These are phyloP conservation scores for Drosophila hamatofila DNA, from an alignment of 2,888 invertebrate genomes.

Conservation along the genomic window DNA sequence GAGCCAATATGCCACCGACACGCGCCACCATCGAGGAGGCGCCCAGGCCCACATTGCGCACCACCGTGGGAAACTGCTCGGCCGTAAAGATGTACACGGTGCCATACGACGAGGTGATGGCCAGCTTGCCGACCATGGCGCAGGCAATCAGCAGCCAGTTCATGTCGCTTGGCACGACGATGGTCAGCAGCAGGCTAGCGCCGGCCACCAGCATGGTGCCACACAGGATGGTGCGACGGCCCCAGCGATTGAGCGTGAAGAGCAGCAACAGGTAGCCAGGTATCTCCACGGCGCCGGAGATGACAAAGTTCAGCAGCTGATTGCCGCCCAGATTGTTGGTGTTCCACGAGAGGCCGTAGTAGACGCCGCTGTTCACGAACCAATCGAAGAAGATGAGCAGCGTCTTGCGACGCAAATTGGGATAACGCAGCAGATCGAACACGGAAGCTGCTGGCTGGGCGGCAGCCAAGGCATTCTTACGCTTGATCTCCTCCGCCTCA, in stretches of 20 bases:
- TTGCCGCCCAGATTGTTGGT: slow-evolving; percentile 91
- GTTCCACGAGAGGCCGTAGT: slow-evolving; percentile 92
- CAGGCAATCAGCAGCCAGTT: slow-evolving; percentile 88
- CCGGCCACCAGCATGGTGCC: slow-evolving; percentile 90
- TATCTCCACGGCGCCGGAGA: slow-evolving; percentile 91
- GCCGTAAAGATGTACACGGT: slow-evolving; percentile 91
- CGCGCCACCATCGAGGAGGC: slow-evolving; percentile 94
- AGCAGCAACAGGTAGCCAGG: slow-evolving; percentile 89
- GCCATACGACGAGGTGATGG: slow-evolving; percentile 91
- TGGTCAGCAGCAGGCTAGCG: slow-evolving; percentile 87
- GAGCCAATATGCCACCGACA: slow-evolving; percentile 89
- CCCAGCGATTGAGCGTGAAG: slow-evolving; percentile 90
- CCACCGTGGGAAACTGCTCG: slow-evolving; percentile 91
- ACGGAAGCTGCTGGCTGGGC: slow-evolving; percentile 85
- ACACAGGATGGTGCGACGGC: slow-evolving; percentile 89
- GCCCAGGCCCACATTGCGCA: slow-evolving; percentile 94
- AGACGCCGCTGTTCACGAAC: slow-evolving; percentile 92
- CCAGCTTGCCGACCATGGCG: slow-evolving; percentile 90
- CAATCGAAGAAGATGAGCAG: slow-evolving; percentile 90
- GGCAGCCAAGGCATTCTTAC: slow-evolving; percentile 74
- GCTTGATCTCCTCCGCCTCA: slow-evolving; percentile 84
- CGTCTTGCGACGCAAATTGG: slow-evolving; percentile 88
- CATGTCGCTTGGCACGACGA: slow-evolving; percentile 87
- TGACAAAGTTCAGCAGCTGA: slow-evolving; percentile 90
- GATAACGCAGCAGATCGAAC: slow-evolving; percentile 88